Evolutionary conservation across 2,888 invertebrate genomes (phyloP).

Genomic region (Amblyjoppa fuscipennis): DNA sequence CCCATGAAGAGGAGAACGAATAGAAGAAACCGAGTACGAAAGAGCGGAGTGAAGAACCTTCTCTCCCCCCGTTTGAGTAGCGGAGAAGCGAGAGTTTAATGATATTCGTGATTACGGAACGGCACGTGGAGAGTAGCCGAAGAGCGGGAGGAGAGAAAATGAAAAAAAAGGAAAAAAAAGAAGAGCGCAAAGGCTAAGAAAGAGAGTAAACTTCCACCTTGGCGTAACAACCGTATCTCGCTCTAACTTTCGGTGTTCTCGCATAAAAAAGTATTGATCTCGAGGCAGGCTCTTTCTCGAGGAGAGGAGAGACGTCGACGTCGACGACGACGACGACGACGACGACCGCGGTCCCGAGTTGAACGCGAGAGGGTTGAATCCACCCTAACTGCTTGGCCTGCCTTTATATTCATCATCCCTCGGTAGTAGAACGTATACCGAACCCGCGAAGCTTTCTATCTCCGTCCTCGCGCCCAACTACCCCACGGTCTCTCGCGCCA

Average conservation of each 20-base stretch:
- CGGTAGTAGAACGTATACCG: conserved; percentile 46
- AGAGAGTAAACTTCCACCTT: conserved; percentile 41
- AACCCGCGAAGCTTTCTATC: conserved; percentile 58
- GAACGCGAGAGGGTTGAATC: conserved; percentile 83
- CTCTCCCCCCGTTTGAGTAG: conserved; percentile 49
- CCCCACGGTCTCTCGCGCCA: conserved; percentile 44
- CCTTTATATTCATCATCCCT: conserved; percentile 85
- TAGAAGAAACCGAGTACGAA: conserved; percentile 55
- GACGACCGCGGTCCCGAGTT: conserved; percentile 59
- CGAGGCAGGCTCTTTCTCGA: conserved; percentile 75
- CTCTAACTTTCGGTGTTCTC: conserved; percentile 75
- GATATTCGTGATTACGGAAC: conserved; percentile 84
- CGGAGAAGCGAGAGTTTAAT: conserved; percentile 84
- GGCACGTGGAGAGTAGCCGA: conserved; percentile 80
- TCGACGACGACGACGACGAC: conserved; percentile 21
- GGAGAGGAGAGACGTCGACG: conserved; percentile 41
- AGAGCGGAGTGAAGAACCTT: conserved; percentile 72
- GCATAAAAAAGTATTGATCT: conserved; percentile 85
- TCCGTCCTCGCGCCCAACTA: conserved; percentile 50
- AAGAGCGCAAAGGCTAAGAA: conserved; percentile 17
- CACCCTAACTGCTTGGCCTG: conserved; percentile 83
- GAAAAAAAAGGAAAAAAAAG: conserved; percentile 45
- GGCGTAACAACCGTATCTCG: conserved; percentile 65
- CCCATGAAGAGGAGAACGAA: conserved; percentile 31
- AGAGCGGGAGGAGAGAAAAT: conserved; percentile 56